Conservation (phyloP, 1,140 invertebrate species). For the Cyrtorhinus lividipennis region DNA sequence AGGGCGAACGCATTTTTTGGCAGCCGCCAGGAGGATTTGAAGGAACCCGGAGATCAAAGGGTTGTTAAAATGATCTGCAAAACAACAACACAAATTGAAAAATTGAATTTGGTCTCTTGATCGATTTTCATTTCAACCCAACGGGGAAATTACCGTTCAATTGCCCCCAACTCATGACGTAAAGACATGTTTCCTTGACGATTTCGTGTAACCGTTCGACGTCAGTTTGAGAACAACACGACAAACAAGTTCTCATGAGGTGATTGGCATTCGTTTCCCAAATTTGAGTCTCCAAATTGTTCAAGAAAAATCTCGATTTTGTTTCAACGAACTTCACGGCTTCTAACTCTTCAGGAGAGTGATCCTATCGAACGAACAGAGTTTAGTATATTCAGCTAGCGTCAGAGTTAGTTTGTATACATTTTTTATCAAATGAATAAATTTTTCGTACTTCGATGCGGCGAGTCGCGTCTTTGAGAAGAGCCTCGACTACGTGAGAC, state of each 20-base stretch:
- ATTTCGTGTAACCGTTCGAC: neutral
- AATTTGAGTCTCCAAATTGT: neutral
- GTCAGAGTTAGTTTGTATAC: no score
- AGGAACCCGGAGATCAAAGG: neutral
- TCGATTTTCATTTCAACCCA: no score
- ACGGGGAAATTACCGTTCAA: constrained; percentile 4
- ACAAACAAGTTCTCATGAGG: neutral
- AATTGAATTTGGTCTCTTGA: no score
- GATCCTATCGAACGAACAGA: neutral
- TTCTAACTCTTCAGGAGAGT: neutral
- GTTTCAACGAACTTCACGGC: neutral
- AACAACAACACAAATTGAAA: no score
- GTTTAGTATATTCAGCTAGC: no score
- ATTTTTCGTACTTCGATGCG: neutral
- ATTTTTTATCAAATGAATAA: neutral
- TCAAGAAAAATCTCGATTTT: neutral
- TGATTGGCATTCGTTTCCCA: constrained; percentile 4
- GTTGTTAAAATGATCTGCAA: neutral
- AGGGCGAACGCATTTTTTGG: neutral
- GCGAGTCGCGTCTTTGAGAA: neutral
- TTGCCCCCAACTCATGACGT: neutral
- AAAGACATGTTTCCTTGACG: neutral
- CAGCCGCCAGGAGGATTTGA: neutral
- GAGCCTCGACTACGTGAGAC: neutral
- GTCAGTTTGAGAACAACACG: neutral